Percentiles rank a stretch among this genome's conserved stretches.
Evolutionary conservation across 2,888 invertebrate species (phyloP).

Genomic region (Idaea straminata): DNA sequence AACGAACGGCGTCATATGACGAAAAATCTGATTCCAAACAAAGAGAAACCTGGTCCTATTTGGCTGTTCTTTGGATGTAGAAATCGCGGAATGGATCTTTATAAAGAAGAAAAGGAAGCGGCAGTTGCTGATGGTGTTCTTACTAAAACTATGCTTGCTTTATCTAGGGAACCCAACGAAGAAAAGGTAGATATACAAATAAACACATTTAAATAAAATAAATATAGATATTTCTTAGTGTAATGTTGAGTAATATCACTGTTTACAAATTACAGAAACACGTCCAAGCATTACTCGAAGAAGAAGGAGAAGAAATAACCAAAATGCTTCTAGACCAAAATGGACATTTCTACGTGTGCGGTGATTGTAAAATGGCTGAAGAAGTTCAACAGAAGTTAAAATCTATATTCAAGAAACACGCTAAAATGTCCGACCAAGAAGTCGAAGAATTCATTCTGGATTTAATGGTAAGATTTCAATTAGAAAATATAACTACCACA

Average conservation of each 20-base stretch:
- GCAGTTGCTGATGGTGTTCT: conserved; percentile 85
- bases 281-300: conserved; percentile 91
- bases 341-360: conserved; percentile 97
- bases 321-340: conserved; percentile 86
- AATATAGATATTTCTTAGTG: neutral
- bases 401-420: conserved; percentile 83
- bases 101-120: conserved; percentile 87
- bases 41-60: conserved; percentile 68
- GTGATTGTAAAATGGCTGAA: conserved; percentile 98
- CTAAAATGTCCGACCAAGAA: conserved; percentile 86
- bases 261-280: conserved; percentile 84
- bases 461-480: conserved; percentile 84
- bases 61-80: conserved; percentile 95
- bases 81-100: conserved; percentile 88
- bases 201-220: neutral
- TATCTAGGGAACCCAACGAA: conserved; percentile 87
- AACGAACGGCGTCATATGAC: conserved; percentile 83
- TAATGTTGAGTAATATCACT: neutral
- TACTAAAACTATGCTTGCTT: conserved; percentile 86
- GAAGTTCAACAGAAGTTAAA: conserved; percentile 95
- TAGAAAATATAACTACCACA: neutral
- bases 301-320: conserved; percentile 88
- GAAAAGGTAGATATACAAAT: conserved; percentile 82
- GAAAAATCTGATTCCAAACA: conserved; percentile 33
- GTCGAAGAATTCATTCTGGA: conserved; percentile 90